These are phyloP conservation scores for Drosophila aff. DNA, from an alignment of 1,140 invertebrate species.

Conservation along the genomic window DNA sequence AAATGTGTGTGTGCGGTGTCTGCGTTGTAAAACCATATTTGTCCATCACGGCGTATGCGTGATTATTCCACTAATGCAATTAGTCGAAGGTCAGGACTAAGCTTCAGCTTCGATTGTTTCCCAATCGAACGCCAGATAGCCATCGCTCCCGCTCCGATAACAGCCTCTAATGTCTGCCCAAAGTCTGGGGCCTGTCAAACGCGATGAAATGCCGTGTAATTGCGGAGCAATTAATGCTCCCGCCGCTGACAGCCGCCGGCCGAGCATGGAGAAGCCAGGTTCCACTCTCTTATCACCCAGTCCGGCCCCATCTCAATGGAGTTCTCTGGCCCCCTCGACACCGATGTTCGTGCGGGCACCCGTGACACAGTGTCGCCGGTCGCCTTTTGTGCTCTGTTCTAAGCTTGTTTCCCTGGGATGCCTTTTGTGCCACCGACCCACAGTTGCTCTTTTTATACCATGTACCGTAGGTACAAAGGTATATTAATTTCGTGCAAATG, in stretches of 20 bases:
- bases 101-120: constrained; percentile 6
- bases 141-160: constrained; percentile 1
- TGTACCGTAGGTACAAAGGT: no score
- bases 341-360: constrained; percentile 14
- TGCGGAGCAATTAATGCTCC: constrained; percentile 38
- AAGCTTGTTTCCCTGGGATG: constrained; percentile 31
- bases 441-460: constrained; percentile 2
- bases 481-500: no score
- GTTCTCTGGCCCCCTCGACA: constrained; percentile 3
- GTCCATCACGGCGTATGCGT: constrained; percentile 34
- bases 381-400: constrained; percentile 25
- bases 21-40: constrained; percentile 19
- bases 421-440: neutral
- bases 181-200: constrained; percentile 35
- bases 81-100: constrained; percentile 35
- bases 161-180: constrained; percentile 14
- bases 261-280: neutral
- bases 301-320: neutral
- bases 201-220: constrained; percentile 20
- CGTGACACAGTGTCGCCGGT: constrained; percentile 16
- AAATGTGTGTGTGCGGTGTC: neutral
- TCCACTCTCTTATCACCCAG: constrained; percentile 5
- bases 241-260: constrained; percentile 2
- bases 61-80: constrained; percentile 43
- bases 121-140: constrained; percentile 13